Evolutionary conservation across 2,888 invertebrate genomes (phyloP).

Genomic region (Stenolophus ochropezus): DNA sequence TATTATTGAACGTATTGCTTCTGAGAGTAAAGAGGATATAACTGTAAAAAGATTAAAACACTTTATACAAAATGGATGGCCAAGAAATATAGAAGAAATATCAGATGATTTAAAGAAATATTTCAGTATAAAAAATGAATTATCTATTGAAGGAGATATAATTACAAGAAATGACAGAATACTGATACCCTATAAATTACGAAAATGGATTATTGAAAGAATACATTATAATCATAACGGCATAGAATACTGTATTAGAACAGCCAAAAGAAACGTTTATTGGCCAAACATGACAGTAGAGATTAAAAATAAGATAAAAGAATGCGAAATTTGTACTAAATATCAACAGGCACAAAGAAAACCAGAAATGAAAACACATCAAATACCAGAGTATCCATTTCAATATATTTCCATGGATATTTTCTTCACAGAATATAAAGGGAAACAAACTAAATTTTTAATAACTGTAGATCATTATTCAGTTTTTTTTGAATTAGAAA

Average conservation of each 20-base stretch:
- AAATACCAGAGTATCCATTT: no score
- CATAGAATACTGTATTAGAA: no score
- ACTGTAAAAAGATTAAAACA: background rate
- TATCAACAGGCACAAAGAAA: background rate
- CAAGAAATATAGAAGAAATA: background rate
- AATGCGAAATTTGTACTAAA: background rate
- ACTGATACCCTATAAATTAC: no score
- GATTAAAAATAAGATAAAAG: no score
- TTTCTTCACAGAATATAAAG: no score
- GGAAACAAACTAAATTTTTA: background rate
- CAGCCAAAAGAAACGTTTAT: no score
- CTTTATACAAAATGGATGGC: conserved; percentile 14
- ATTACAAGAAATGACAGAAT: no score
- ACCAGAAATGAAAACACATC: background rate
- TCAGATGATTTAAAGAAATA: background rate
- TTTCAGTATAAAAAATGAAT: background rate
- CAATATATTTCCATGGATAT: no score
- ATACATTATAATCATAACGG: no score
- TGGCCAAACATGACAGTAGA: no score
- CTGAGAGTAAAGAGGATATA: background rate
- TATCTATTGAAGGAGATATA: no score
- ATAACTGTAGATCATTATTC: background rate
- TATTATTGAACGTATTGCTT: background rate
- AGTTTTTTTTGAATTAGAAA: background rate
- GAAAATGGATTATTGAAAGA: no score